phyloP scores from a whole-genome alignment of 2,888 invertebrate genomes.

The Muschampia plurimacula region DNA sequence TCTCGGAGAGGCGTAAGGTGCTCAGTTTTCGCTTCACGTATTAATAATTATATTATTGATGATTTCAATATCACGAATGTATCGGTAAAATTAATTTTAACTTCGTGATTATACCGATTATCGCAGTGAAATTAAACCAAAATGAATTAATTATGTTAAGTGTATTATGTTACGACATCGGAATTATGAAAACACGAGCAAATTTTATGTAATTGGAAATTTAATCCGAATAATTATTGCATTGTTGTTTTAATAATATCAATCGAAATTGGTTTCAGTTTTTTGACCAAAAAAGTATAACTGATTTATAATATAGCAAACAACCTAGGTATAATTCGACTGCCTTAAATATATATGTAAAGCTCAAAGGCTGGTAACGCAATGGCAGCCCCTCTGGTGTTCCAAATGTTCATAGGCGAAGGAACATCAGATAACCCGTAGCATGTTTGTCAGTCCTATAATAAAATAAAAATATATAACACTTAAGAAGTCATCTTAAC shows the following conservation, averaged over 20 bases:
- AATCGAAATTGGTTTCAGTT: background rate
- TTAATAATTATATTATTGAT: too few species aligned
- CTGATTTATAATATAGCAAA: too few species aligned
- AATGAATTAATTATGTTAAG: conserved; percentile 14
- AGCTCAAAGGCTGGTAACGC: too few species aligned
- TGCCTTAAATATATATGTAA: too few species aligned
- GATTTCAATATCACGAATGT: background rate
- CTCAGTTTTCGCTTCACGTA: too few species aligned
- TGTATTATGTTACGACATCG: conserved; percentile 15
- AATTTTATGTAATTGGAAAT: conserved; percentile 9
- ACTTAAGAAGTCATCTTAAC: too few species aligned
- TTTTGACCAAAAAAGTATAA: background rate
- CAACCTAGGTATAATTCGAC: background rate
- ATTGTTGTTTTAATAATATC: background rate
- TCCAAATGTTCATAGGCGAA: too few species aligned
- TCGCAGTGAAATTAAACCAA: conserved; percentile 16
- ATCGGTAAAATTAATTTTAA: conserved; percentile 11
- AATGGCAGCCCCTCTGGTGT: too few species aligned
- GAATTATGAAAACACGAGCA: conserved; percentile 13
- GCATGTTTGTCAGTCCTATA: too few species aligned
- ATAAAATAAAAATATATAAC: too few species aligned
- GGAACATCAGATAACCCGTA: too few species aligned
- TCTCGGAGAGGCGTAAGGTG: too few species aligned
- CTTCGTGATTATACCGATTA: conserved; percentile 10
- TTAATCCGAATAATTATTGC: conserved; percentile 4